phyloP scores from a whole-genome alignment of 2,113 vertebrate species.

The Salvelinus alpinus region DNA sequence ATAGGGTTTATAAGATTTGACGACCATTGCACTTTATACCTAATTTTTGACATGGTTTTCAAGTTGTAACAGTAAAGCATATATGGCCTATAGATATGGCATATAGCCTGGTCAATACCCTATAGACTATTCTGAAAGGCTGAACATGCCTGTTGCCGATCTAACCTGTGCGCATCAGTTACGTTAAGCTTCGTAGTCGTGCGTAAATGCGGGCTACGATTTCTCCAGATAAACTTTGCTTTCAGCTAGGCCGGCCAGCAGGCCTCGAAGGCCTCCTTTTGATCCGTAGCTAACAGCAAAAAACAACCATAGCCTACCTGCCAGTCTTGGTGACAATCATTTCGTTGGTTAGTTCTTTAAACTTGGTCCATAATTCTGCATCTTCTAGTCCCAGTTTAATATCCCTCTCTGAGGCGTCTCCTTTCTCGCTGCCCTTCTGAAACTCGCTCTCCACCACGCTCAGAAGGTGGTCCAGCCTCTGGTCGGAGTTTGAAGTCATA shows the following conservation, averaged over 20 bases:
- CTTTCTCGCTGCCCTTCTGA: constrained; percentile 79
- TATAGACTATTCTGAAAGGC: background rate
- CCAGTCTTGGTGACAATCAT: constrained; percentile 84
- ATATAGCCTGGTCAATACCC: too few species aligned
- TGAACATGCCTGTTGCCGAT: background rate
- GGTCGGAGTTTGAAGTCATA: constrained; percentile 74
- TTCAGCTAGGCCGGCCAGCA: background rate
- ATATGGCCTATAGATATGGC: too few species aligned
- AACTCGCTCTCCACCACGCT: constrained; percentile 81
- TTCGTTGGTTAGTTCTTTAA: constrained; percentile 81
- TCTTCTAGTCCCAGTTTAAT: constrained; percentile 79
- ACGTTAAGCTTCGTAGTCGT: background rate
- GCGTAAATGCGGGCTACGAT: background rate
- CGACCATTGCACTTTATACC: background rate
- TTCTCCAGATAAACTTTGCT: background rate
- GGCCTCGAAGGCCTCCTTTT: background rate
- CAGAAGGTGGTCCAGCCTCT: constrained; percentile 79
- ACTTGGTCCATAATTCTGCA: constrained; percentile 78
- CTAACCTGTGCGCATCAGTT: background rate
- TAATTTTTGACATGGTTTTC: too few species aligned
- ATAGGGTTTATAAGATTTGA: background rate
- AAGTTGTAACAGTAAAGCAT: too few species aligned
- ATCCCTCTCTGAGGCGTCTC: constrained; percentile 77
- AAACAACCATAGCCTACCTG: constrained; percentile 60
- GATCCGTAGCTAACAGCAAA: background rate